phyloP scores from a whole-genome alignment of 2,113 vertebrate species.

The Nothoprocta pentlandii region DNA sequence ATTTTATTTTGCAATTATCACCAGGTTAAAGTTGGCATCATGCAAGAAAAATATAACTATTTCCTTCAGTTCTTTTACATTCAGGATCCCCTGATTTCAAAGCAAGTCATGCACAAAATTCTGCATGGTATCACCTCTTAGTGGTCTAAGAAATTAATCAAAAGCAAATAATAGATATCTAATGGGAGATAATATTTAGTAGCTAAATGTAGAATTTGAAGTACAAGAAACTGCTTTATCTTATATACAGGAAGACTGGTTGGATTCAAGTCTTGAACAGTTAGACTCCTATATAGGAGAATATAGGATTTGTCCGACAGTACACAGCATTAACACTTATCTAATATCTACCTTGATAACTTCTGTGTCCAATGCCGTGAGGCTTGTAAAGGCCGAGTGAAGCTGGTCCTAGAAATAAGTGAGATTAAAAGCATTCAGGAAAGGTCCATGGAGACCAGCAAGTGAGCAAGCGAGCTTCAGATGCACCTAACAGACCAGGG shows the following conservation, averaged over 20 bases:
- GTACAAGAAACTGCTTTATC: background rate
- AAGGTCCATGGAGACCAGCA: fast-evolving
- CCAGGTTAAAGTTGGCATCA: background rate
- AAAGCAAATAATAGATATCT: background rate
- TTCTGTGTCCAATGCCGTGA: background rate
- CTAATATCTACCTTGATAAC: background rate
- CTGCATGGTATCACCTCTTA: background rate
- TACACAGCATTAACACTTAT: background rate
- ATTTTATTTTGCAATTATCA: background rate
- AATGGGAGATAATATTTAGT: background rate
- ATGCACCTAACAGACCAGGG: background rate
- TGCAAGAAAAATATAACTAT: background rate
- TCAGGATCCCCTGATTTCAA: background rate
- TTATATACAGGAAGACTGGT: background rate
- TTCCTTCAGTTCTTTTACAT: background rate
- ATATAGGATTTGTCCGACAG: background rate
- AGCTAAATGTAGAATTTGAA: background rate
- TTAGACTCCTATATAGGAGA: background rate
- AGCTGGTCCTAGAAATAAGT: background rate
- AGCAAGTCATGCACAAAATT: background rate
- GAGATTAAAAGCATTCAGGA: background rate
- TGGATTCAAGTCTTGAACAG: background rate
- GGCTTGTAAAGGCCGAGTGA: background rate
- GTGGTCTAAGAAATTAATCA: no score
- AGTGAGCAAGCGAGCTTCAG: background rate